Percentiles rank a stretch among this genome's conserved stretches.
Evolutionary conservation across 2,113 vertebrate species (phyloP).

Genomic region (Podiceps cristatus): DNA sequence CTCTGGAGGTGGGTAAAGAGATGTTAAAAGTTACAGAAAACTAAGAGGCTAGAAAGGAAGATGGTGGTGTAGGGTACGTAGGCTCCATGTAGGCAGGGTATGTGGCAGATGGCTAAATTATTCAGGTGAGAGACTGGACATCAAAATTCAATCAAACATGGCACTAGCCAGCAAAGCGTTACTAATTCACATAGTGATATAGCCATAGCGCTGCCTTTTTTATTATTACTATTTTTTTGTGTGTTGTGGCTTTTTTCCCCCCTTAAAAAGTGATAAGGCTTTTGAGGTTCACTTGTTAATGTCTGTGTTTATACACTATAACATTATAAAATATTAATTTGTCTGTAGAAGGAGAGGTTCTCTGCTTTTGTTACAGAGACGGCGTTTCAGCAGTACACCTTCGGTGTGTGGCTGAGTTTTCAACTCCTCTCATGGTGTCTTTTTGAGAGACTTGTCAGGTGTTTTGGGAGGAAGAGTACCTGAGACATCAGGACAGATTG

Average conservation of each 20-base stretch:
- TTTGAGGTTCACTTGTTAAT: not conserved
- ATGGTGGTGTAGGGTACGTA: rapidly evolving
- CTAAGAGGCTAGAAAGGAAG: not conserved
- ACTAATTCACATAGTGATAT: rapidly evolving
- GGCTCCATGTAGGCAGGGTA: not conserved
- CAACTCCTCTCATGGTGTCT: not conserved
- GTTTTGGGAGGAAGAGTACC: not conserved
- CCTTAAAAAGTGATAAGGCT: not conserved
- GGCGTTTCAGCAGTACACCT: not conserved
- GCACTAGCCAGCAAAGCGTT: not conserved
- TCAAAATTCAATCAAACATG: not conserved
- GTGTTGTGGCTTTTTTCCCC: not conserved
- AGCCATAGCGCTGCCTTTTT: rapidly evolving
- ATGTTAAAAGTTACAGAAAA: not conserved
- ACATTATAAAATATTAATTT: not conserved
- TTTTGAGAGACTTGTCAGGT: not conserved
- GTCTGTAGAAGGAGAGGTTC: rapidly evolving
- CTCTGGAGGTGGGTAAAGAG: not conserved
- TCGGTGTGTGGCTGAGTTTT: not conserved
- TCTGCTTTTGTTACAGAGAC: not conserved
- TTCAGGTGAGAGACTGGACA: not conserved
- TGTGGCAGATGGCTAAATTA: not conserved
- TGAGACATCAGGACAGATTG: not conserved
- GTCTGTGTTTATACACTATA: not conserved
- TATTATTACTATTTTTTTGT: not conserved